phyloP scores from a whole-genome alignment of 2,797 vertebrate species.

The Rhynchonycteris naso region DNA sequence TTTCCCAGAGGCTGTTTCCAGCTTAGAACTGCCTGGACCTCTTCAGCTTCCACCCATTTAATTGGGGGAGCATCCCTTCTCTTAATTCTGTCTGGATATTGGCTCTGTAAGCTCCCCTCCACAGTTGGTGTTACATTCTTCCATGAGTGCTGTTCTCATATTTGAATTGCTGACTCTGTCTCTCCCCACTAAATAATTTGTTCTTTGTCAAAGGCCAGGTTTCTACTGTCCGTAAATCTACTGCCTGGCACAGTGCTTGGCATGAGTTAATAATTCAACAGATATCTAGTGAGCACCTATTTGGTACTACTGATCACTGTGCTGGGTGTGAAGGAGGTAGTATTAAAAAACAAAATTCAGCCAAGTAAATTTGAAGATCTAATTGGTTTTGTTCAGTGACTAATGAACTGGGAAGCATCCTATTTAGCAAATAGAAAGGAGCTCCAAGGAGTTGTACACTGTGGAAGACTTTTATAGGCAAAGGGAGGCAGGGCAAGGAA shows the following conservation, averaged over 20 bases:
- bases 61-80: background rate
- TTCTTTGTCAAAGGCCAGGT: background rate
- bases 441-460: background rate
- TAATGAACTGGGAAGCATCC: background rate
- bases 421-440: background rate
- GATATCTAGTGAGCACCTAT: background rate
- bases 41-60: background rate
- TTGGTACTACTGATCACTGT: background rate
- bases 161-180: constrained; percentile 17
- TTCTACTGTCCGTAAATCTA: background rate
- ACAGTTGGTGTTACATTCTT: background rate
- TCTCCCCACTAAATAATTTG: background rate
- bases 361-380: background rate
- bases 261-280: background rate
- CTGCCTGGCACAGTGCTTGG: background rate
- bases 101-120: background rate
- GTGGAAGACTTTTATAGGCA: background rate
- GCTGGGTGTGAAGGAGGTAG: background rate
- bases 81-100: background rate
- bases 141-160: background rate
- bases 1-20: background rate
- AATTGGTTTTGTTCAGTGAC: background rate
- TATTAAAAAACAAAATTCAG: background rate
- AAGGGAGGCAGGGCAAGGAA: background rate
- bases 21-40: background rate